Conservation (phyloP, 2,113 vertebrate genomes). For the Dromiciops gliroides region DNA sequence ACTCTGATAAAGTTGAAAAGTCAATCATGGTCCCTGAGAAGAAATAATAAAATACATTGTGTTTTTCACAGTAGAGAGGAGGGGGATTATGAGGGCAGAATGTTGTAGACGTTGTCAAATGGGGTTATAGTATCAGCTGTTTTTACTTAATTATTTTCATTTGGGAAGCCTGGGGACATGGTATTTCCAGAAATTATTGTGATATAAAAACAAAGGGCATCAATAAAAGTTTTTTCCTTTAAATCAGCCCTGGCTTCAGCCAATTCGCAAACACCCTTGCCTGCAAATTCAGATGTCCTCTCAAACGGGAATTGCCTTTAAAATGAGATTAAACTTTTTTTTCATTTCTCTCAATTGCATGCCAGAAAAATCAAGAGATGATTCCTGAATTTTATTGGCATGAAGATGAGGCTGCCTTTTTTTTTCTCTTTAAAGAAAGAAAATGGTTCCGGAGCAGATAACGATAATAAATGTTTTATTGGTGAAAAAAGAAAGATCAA, state of each 20-base stretch:
- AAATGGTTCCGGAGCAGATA: slow-evolving; percentile 77
- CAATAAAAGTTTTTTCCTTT: background rate
- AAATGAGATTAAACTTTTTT: slow-evolving; percentile 15
- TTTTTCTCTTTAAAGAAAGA: slow-evolving; percentile 66
- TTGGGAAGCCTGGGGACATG: background rate
- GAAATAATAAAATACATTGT: background rate
- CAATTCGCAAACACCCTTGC: slow-evolving; percentile 1
- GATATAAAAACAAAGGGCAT: background rate
- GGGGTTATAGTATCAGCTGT: background rate
- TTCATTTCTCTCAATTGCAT: background rate
- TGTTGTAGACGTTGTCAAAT: background rate
- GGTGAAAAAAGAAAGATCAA: slow-evolving; percentile 85
- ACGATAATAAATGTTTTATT: slow-evolving; percentile 83
- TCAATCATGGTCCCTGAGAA: background rate
- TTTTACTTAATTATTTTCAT: background rate
- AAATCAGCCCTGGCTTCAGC: background rate
- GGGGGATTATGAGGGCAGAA: background rate
- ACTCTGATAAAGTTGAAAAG: background rate
- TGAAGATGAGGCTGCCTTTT: slow-evolving; percentile 41
- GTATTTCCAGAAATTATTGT: background rate
- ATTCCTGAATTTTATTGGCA: slow-evolving; percentile 53
- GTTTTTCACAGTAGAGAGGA: background rate
- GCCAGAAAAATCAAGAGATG: slow-evolving; percentile 60
- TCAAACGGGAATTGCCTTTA: background rate
- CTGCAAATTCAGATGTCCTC: background rate